Evolutionary conservation across 92 coral and sea anemone species (phyloP).

Genomic region (Pocillopora grandis): DNA sequence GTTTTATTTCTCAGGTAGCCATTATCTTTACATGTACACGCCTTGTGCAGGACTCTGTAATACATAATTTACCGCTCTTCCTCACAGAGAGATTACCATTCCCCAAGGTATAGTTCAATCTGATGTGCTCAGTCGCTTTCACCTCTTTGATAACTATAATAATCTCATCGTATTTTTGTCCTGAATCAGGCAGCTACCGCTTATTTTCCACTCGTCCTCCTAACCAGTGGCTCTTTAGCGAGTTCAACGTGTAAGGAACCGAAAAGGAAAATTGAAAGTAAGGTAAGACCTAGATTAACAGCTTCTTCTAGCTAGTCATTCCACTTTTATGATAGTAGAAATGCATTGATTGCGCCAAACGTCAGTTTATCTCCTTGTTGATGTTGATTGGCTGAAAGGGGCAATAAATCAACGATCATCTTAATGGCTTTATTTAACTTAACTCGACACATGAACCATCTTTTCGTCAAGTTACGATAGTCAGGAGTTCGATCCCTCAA

Average conservation of each 20-base stretch:
- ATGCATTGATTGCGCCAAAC: too few species aligned
- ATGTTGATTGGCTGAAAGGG: too few species aligned
- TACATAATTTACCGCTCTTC: slow-evolving; percentile 5
- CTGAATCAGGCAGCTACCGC: slow-evolving; percentile 1
- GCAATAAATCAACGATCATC: too few species aligned
- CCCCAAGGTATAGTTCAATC: neutral
- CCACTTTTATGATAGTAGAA: too few species aligned
- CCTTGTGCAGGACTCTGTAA: neutral
- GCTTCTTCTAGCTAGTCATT: neutral
- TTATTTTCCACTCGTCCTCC: slow-evolving; percentile 8
- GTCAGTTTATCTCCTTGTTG: too few species aligned
- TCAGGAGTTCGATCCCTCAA: too few species aligned
- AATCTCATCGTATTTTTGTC: too few species aligned
- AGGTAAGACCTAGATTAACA: neutral
- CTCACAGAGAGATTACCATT: neutral
- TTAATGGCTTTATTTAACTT: too few species aligned
- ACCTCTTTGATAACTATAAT: too few species aligned
- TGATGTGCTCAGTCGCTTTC: neutral
- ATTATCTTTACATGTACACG: slow-evolving; percentile 12
- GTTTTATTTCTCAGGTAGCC: neutral
- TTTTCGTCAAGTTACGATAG: too few species aligned
- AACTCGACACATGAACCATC: too few species aligned
- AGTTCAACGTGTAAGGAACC: neutral
- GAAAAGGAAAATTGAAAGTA: neutral
- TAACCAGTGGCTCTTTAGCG: neutral